Percentiles rank a stretch among this genome's conserved stretches.
phyloP scores from a whole-genome alignment of 1,140 invertebrate species.

The Listronotus oregonensis region DNA sequence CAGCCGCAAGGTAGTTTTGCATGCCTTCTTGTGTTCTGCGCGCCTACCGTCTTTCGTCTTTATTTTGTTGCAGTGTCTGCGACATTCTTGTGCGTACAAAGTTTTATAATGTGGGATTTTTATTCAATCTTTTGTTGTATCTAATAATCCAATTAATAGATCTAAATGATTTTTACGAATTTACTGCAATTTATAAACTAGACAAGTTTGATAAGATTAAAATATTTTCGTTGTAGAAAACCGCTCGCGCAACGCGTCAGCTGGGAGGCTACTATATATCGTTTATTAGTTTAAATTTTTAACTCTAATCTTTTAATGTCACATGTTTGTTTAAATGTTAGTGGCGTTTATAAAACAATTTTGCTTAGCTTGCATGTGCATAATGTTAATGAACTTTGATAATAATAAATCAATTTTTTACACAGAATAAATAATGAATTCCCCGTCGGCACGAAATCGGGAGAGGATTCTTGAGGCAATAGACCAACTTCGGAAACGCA shows the following conservation, averaged over 20 bases:
- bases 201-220: constrained; percentile 28
- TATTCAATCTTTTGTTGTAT: not conserved
- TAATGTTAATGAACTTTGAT: too few species aligned
- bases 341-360: not conserved
- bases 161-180: not conserved
- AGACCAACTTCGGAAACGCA: constrained; percentile 78
- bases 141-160: not conserved
- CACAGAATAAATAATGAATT: constrained; percentile 8
- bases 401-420: not conserved
- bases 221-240: not conserved
- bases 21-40: constrained; percentile 37
- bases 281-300: too few species aligned
- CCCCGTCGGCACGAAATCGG: constrained; percentile 59
- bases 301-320: not conserved
- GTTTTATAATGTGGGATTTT: not conserved
- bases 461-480: constrained; percentile 81
- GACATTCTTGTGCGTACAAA: constrained; percentile 3
- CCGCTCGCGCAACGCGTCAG: constrained; percentile 14
- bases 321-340: not conserved
- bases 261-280: too few species aligned
- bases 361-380: too few species aligned
- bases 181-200: not conserved
- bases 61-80: constrained; percentile 26
- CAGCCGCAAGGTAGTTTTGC: constrained; percentile 37
- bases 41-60: constrained; percentile 33